Conservation (phyloP, 2,797 vertebrate species). For the Xyrichtys novacula region DNA sequence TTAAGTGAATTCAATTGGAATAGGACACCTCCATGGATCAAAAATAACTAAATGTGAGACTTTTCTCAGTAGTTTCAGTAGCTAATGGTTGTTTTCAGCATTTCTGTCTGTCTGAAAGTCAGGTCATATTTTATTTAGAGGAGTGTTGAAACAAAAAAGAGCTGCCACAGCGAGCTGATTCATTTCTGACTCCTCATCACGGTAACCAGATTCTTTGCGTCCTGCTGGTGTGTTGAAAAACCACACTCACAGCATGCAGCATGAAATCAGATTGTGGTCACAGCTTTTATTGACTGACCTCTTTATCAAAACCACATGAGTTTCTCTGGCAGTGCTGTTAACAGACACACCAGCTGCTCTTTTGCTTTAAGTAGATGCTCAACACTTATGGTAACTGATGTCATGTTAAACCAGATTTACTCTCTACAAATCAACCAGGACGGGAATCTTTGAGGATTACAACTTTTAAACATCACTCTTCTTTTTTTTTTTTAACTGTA, state of each 20-base stretch:
- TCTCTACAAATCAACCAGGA: not conserved
- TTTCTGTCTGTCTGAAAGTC: not conserved
- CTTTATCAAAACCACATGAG: slow-evolving; percentile 25
- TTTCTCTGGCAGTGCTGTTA: slow-evolving; percentile 8
- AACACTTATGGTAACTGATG: not conserved
- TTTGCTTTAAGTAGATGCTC: slow-evolving; percentile 2
- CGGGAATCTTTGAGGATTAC: not conserved
- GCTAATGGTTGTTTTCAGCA: not conserved
- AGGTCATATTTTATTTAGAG: not conserved
- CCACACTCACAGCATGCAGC: not conserved
- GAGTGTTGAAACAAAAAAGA: not conserved
- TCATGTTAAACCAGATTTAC: not conserved
- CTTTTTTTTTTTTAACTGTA: slow-evolving; percentile 1
- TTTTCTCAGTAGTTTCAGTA: not conserved
- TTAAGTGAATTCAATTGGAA: too few species aligned
- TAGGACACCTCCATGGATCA: too few species aligned
- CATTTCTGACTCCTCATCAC: not conserved
- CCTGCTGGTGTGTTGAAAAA: slow-evolving; percentile 9
- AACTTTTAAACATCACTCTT: not conserved
- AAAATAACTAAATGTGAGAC: too few species aligned
- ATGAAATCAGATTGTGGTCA: slow-evolving; percentile 22
- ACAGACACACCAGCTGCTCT: slow-evolving; percentile 17
- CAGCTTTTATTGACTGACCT: slow-evolving; percentile 30
- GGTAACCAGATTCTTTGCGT: not conserved
- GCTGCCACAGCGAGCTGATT: not conserved